A percentile compares a stretch with the other conserved stretches of the same genome.
phyloP scores from a whole-genome alignment of 2,797 vertebrate genomes.

The Megaceryle alcyon region DNA sequence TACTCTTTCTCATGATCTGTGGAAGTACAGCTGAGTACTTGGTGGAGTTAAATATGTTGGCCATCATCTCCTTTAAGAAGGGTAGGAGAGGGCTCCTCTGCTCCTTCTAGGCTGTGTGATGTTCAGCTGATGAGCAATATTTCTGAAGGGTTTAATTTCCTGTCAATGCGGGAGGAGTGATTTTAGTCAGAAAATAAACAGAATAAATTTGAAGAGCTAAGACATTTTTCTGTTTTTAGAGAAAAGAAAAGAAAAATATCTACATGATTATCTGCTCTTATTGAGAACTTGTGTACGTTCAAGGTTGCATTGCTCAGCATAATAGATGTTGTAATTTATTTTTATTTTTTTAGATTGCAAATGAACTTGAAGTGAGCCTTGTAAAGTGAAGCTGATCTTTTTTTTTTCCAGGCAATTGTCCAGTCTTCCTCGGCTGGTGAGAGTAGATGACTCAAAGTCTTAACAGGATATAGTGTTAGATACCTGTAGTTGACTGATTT shows the following conservation, averaged over 20 bases:
- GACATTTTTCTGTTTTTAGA: conserved; percentile 3
- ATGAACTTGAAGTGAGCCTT: not conserved
- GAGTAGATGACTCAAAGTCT: conserved; percentile 61
- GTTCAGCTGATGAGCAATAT: not conserved
- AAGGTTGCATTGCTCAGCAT: not conserved
- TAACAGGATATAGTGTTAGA: conserved; percentile 64
- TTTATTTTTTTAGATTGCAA: not conserved
- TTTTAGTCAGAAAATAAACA: conserved; percentile 30
- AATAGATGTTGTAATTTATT: not conserved
- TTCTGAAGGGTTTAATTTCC: conserved; percentile 28
- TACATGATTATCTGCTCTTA: not conserved
- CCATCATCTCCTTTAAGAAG: not conserved
- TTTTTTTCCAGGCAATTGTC: conserved; percentile 24
- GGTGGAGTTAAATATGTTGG: not conserved
- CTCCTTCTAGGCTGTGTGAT: not conserved
- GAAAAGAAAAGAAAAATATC: not conserved
- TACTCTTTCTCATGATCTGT: not conserved
- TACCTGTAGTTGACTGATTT: conserved; percentile 72
- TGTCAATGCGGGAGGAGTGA: not conserved
- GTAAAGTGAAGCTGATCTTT: not conserved
- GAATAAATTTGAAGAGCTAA: not conserved
- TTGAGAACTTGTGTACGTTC: not conserved
- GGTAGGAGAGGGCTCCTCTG: not conserved
- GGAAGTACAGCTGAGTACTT: not conserved
- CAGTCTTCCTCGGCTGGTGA: conserved; percentile 55